Evolutionary conservation across 2,797 vertebrate genomes (phyloP), one percentile per base, ranked within the genome.

Genomic region (Rhabdophis nuchalis): DNA sequence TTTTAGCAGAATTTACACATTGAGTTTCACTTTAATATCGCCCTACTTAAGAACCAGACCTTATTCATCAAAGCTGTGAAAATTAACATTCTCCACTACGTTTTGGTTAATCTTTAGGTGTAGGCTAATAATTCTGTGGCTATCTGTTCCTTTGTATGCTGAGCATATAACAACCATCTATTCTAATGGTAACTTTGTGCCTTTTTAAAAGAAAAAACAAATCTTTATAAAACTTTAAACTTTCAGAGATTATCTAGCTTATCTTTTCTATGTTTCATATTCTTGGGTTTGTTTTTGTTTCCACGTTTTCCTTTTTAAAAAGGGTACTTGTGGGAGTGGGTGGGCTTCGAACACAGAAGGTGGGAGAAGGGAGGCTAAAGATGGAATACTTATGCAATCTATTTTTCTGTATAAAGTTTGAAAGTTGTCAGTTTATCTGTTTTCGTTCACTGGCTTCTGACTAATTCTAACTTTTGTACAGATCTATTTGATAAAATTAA

Each of bases 381-480:
- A n/a, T 13, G 41, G 89, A 94, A 96, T 96, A 97, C 96, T 97
- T 97, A 97, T 95, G 96, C 95, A 95, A 95, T 97, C 96, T 97
- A 94, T 97, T 96, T 97, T 97, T 97, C 92, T 91, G 95, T 95
- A 94, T 96, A 93, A 93, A 96, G 97, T 96, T 98, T 96, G 97
- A 95, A 94, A 97, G 96, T 96, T 97, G 96, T 97, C 96, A 95
- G 96, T 64, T 98, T 96, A 95, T 95, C 96, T 96, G 96, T 97
- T 97, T 64, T 97, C 98, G 98, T 98, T 98, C 96, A 86, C 96
- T 96, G 96, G 97, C 98, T 98, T 98, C 97, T 98, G 98, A 98
- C 98, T 97, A 97, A 97, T 97, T 98, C 98, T 99, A 99, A 99
- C 98, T 98, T 98, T 97, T 98, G 98, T 97, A 98, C 98, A 99